phyloP scores from a whole-genome alignment of 2,888 invertebrate species.

The Pedicia rivosa region DNA sequence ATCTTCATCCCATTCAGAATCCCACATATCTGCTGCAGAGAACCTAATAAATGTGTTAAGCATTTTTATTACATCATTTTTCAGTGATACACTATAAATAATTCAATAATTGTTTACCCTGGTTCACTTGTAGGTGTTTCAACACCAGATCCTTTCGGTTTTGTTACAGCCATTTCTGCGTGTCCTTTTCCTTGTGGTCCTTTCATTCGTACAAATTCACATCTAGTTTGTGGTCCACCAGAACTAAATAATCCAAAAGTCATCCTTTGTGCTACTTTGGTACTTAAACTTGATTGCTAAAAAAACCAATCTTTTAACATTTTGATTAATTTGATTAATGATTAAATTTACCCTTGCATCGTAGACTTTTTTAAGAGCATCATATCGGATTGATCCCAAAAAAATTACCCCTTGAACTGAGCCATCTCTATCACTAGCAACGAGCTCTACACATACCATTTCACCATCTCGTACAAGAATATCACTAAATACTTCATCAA shows the following conservation, averaged over 20 bases:
- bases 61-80: background rate
- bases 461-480: slow-evolving; percentile 95
- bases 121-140: slow-evolving; percentile 93
- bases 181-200: slow-evolving; percentile 93
- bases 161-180: slow-evolving; percentile 95
- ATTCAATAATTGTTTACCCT: slow-evolving; percentile 27
- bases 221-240: slow-evolving; percentile 55
- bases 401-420: slow-evolving; percentile 87
- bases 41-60: slow-evolving; percentile 26
- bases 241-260: slow-evolving; percentile 78
- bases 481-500: slow-evolving; percentile 97
- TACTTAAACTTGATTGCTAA: slow-evolving; percentile 80
- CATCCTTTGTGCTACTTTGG: slow-evolving; percentile 91
- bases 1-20: slow-evolving; percentile 72
- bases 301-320: slow-evolving; percentile 13
- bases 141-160: slow-evolving; percentile 78
- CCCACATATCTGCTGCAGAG: slow-evolving; percentile 77
- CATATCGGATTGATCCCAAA: slow-evolving; percentile 93
- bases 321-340: too few species aligned
- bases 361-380: slow-evolving; percentile 92
- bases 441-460: slow-evolving; percentile 96
- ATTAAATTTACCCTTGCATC: slow-evolving; percentile 67
- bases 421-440: slow-evolving; percentile 78
- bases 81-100: too few species aligned
- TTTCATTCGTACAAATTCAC: slow-evolving; percentile 97